Evolutionary conservation across 37 sponge, comb jelly and placozoan genomes (phyloP).

Genomic region (Theonella swinhoei): DNA sequence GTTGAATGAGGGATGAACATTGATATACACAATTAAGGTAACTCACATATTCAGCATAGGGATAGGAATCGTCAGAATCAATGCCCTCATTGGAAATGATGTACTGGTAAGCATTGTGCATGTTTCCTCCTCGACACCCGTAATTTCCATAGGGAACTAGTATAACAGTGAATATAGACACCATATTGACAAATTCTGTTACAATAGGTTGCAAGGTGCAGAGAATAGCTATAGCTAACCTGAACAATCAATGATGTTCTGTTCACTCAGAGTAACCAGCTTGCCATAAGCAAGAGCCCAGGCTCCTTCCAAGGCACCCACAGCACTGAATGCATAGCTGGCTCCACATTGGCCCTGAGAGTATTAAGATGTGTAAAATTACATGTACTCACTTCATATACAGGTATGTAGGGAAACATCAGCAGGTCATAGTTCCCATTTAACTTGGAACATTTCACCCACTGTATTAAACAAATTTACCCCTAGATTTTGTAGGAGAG

Average conservation of each 20-base stretch:
- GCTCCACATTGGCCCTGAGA: conserved; percentile 84
- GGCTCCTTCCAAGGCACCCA: conserved; percentile 77
- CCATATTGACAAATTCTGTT: too few species aligned
- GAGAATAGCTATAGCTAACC: too few species aligned
- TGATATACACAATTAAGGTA: not conserved
- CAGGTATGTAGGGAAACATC: too few species aligned
- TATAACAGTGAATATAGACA: too few species aligned
- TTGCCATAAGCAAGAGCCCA: conserved; percentile 49
- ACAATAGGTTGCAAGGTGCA: too few species aligned
- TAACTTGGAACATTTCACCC: too few species aligned
- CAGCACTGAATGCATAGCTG: conserved; percentile 86
- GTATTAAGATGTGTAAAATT: too few species aligned
- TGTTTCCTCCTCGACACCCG: conserved; percentile 78
- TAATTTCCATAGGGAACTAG: conserved; percentile 73
- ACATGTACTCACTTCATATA: too few species aligned
- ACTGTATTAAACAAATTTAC: too few species aligned
- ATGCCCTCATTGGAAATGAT: conserved; percentile 75
- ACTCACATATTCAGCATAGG: conserved; percentile 68
- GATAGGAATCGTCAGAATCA: conserved; percentile 66
- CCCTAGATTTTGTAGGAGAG: too few species aligned
- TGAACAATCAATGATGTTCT: too few species aligned
- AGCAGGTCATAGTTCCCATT: too few species aligned
- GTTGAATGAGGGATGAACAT: not conserved
- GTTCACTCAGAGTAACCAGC: conserved; percentile 71
- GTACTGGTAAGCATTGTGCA: conserved; percentile 76